Conservation (phyloP, 2,113 vertebrate genomes). For the Atrichornis clamosus region DNA sequence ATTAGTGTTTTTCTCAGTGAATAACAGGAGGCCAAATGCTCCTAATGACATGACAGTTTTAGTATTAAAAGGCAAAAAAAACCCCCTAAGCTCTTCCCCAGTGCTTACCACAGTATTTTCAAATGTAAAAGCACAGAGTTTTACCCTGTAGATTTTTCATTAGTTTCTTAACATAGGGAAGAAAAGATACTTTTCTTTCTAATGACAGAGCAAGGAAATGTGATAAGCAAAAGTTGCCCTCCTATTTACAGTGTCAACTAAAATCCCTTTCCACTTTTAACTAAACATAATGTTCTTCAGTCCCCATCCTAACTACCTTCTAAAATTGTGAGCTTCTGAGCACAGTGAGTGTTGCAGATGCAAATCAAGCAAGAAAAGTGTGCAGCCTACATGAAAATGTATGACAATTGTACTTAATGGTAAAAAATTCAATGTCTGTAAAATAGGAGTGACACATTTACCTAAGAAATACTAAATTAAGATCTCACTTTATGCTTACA, state of each 20-base stretch:
- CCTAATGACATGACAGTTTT: background rate
- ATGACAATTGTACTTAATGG: background rate
- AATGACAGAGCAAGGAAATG: background rate
- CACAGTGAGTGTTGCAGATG: background rate
- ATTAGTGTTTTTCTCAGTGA: too few relatives aligned
- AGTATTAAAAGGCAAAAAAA: background rate
- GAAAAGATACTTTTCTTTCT: background rate
- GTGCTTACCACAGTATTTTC: background rate
- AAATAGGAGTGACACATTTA: background rate
- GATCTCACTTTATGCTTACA: background rate
- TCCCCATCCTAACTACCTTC: background rate
- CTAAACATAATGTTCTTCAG: background rate
- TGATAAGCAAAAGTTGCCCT: background rate
- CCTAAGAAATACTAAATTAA: background rate
- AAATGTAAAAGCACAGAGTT: background rate
- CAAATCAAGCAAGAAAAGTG: background rate
- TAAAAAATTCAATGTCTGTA: background rate
- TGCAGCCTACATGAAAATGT: background rate
- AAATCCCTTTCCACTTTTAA: background rate
- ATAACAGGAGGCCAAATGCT: background rate
- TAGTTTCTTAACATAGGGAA: background rate
- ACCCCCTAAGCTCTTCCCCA: background rate
- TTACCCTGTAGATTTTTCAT: background rate
- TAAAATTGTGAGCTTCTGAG: background rate
- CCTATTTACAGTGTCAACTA: background rate